Evolutionary conservation across 2,113 vertebrate species (phyloP), one percentile per base, ranked within the genome.

Genomic region (Craseonycteris thonglongyai): DNA sequence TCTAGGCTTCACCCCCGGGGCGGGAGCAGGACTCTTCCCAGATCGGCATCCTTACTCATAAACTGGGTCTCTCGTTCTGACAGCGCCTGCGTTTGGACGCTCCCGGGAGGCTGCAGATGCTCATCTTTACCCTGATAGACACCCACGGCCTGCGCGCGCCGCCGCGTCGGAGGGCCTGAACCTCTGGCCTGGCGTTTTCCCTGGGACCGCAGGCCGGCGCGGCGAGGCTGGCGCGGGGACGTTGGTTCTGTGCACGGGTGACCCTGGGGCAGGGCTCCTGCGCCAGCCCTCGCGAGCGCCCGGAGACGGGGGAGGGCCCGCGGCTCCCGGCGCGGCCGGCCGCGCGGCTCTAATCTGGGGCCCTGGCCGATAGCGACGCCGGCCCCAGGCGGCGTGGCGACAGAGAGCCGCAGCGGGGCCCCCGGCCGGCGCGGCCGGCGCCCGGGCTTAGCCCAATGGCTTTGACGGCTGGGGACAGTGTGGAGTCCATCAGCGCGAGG

Each of bases 381-480:
- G 58, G 80, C 63, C 66, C 66, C 7, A 95, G 95, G 92, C 76
- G 10, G 92, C 80, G 38, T 98, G 98, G 98, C 97, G 98, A 99
- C 98, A 98, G 97, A 76, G 97, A 98, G 98, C 98, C 98, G 95
- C 98, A 97, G 97, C 88, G 93, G 97, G 97, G 97, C 98, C 94
- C 97, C 97, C 96, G 97, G 98, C 97, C 98, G 96, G 97, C 97
- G 96, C 97, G 91, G 95, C 97, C 97, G 90, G 97, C 96, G 58
- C 51, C 95, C 93, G 45, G 95, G 97, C 98, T 99, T 98, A 99
- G 97, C 98, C 97, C 99, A 99, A 99, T 99, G 98, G 98, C 98
- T 99, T 98, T 99, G 99, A 99, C 98, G 97, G 98, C 98, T 97
- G 91, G 94, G 97, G 98, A 98, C 95, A 98, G 97, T 96, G 93